phyloP scores from a whole-genome alignment of 1,140 invertebrate species.

The Microvelia longipes region DNA sequence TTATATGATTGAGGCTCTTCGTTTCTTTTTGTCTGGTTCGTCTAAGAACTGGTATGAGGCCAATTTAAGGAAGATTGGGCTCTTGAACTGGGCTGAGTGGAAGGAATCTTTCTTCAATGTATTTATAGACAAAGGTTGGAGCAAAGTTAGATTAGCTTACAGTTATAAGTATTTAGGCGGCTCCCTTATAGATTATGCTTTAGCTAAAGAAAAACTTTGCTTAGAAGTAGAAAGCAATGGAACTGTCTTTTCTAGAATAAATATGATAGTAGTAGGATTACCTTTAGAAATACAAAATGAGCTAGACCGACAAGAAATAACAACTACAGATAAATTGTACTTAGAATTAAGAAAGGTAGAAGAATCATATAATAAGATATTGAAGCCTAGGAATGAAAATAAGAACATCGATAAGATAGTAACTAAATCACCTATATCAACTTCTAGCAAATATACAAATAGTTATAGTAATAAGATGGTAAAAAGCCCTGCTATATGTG shows the following conservation, averaged over 20 bases:
- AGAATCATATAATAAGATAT: not conserved
- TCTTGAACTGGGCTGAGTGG: not conserved
- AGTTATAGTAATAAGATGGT: not conserved
- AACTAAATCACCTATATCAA: not conserved
- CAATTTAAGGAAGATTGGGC: not conserved
- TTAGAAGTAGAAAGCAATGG: slow-evolving; percentile 4
- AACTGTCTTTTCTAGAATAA: not conserved
- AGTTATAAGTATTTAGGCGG: slow-evolving; percentile 3
- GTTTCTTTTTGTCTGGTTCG: slow-evolving; percentile 2
- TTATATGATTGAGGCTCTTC: not conserved
- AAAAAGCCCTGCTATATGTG: slow-evolving; percentile 9
- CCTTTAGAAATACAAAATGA: slow-evolving; percentile 1
- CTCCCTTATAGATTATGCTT: slow-evolving; percentile 4
- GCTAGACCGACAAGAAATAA: slow-evolving; percentile 1
- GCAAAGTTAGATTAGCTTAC: not conserved
- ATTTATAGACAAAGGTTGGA: slow-evolving; percentile 3
- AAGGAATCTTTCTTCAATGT: not conserved
- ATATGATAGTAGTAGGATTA: slow-evolving; percentile 1
- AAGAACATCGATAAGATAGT: not conserved
- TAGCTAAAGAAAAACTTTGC: slow-evolving; percentile 3
- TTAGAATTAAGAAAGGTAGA: slow-evolving; percentile 4
- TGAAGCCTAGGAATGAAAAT: not conserved
- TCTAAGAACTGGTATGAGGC: not conserved
- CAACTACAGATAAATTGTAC: slow-evolving; percentile 4
- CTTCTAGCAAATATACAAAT: not conserved